phyloP scores from a whole-genome alignment of 2,113 vertebrate genomes.

The Oriolus oriolus region DNA sequence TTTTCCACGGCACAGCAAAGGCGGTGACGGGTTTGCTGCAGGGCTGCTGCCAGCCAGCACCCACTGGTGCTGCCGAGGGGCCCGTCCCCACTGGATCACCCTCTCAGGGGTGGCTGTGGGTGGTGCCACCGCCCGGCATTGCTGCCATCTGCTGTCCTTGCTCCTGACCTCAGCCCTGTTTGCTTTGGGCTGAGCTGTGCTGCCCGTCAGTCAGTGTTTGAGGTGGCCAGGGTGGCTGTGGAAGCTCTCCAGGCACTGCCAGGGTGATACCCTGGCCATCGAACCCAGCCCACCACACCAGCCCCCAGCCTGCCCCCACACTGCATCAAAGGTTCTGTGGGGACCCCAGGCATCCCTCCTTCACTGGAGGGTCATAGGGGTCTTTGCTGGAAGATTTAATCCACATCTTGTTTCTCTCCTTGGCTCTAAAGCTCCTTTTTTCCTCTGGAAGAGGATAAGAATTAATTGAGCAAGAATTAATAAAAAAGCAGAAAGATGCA shows the following conservation, averaged over 20 bases:
- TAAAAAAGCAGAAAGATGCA: not conserved
- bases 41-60: not conserved
- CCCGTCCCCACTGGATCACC: fast-evolving
- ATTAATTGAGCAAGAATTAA: not conserved
- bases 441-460: not conserved
- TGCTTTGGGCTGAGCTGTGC: not conserved
- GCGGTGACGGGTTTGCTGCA: fast-evolving
- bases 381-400: not conserved
- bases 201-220: fast-evolving
- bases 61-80: not conserved
- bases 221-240: not conserved
- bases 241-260: not conserved
- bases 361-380: not conserved
- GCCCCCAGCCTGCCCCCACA: fast-evolving
- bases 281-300: fast-evolving
- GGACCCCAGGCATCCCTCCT: not conserved
- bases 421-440: not conserved
- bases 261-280: not conserved
- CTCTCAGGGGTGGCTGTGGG: fast-evolving
- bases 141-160: not conserved
- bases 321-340: fast-evolving
- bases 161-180: not conserved
- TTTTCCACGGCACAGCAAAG: fast-evolving
- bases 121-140: fast-evolving
- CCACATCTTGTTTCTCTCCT: not conserved